Conservation (phyloP, 2,113 vertebrate genomes). For the Pitta sordida region DNA sequence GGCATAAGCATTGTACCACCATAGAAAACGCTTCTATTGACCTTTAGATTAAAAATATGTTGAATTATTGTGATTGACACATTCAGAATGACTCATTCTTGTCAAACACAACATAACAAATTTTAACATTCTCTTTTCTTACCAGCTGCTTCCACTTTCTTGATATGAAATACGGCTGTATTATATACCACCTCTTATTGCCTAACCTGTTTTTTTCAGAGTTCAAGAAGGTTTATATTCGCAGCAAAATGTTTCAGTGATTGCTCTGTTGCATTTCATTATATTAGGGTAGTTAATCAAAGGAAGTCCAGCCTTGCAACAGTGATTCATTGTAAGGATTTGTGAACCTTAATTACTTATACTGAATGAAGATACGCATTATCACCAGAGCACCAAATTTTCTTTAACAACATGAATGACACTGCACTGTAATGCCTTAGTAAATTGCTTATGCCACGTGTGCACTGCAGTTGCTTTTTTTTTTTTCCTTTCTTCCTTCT, state of each 20-base stretch:
- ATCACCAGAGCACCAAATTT: slow-evolving; percentile 67
- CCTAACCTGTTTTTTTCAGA: slow-evolving; percentile 70
- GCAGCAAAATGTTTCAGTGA: slow-evolving; percentile 81
- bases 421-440: slow-evolving; percentile 59
- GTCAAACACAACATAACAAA: slow-evolving; percentile 76
- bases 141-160: slow-evolving; percentile 66
- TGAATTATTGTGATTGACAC: slow-evolving; percentile 77
- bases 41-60: slow-evolving; percentile 78
- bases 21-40: slow-evolving; percentile 73
- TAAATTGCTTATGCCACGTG: slow-evolving; percentile 45
- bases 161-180: slow-evolving; percentile 74
- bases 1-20: slow-evolving; percentile 62
- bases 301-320: slow-evolving; percentile 75
- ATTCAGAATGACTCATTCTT: slow-evolving; percentile 76
- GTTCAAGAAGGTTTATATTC: slow-evolving; percentile 84
- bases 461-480: not conserved
- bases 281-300: slow-evolving; percentile 79
- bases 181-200: slow-evolving; percentile 71
- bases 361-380: slow-evolving; percentile 77
- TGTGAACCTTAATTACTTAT: slow-evolving; percentile 77
- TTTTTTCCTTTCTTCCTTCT: not conserved
- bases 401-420: slow-evolving; percentile 60
- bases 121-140: slow-evolving; percentile 72
- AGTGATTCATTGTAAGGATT: slow-evolving; percentile 74
- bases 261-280: slow-evolving; percentile 84